Base-by-base conservation (phyloP, 2,797 vertebrate genomes). In the Sylvia borin region DNA sequence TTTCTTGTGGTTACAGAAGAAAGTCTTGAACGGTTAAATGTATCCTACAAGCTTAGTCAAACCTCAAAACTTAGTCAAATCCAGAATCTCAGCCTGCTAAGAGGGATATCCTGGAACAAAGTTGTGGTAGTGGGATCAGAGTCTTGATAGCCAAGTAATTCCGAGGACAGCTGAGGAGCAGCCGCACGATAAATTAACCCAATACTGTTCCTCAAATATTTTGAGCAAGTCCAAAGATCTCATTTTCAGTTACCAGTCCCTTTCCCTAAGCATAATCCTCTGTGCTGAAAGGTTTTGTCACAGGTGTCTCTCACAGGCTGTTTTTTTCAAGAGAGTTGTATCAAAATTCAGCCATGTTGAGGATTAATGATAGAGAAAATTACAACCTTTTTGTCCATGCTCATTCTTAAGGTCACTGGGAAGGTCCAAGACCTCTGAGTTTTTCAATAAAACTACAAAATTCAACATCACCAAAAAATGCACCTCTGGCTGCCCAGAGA, bases 311-410 rank as follows among this genome's bases (percentile, higher is more conserved):
- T 45, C 62, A 71, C 50, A 48, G 68, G 40, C 6, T 85, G 50
- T 3, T 18, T 74, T 43, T 76, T 53, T 20, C 24, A 80, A 27
- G 7, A 51, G 18, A 64, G 32, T 89, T 94, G 34, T 32, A 61
- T 65, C 18, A 65, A 85, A 85, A 83, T 68, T 87, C 58, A 83
- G 66, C 36, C 36, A 62, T 5, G 17, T 9, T 58, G 54, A 31
- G 19, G 29, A 91, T 16, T 2, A 7, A 4, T 16, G 26, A 29
- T 19, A 77, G 34, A 85, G n/a, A 83, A 64, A 83, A 76, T 16
- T 0, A 62, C 4, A 48, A 18, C 4, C 0, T 29, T 87, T 80
- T 54, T 61, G 26, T 36, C n/a, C 16, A 0, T 34, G 26, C 7
- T 53, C 38, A 77, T 83, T 94, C 43, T 83, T 85, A 55, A 7